These are phyloP conservation scores for Trachelus tabidus DNA, from an alignment of 2,888 invertebrate genomes.

Conservation along the genomic window DNA sequence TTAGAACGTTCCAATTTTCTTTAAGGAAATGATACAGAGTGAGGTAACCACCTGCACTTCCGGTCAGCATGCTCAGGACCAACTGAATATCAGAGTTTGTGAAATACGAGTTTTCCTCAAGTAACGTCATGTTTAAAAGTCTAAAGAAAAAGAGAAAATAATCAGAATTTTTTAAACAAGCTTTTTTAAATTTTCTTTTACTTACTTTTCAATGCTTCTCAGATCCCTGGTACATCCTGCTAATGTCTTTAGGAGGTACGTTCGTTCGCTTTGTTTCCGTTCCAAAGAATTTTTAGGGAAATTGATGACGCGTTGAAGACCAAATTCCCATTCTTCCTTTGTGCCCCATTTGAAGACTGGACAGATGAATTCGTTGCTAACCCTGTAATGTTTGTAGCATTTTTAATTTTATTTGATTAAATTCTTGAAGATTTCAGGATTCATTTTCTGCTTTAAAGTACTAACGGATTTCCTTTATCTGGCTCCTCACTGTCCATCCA, in stretches of 20 bases:
- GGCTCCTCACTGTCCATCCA: slow-evolving; percentile 83
- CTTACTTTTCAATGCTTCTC: slow-evolving; percentile 73
- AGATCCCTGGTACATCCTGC: slow-evolving; percentile 83
- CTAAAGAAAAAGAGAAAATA: slow-evolving; percentile 40
- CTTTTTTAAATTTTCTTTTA: not conserved
- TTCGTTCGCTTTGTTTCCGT: slow-evolving; percentile 79
- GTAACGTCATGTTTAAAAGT: slow-evolving; percentile 75
- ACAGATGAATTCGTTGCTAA: slow-evolving; percentile 81
- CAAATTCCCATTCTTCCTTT: slow-evolving; percentile 84
- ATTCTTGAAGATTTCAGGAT: not conserved
- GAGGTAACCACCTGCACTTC: slow-evolving; percentile 77
- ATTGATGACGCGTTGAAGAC: slow-evolving; percentile 79
- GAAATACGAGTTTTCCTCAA: slow-evolving; percentile 79
- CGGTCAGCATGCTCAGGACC: slow-evolving; percentile 80
- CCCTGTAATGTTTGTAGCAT: slow-evolving; percentile 66
- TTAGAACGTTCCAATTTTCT: slow-evolving; percentile 78
- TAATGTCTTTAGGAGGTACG: slow-evolving; percentile 80
- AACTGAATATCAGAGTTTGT: slow-evolving; percentile 81
- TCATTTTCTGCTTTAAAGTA: slow-evolving; percentile 35
- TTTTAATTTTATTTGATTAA: not conserved
- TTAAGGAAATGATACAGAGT: slow-evolving; percentile 78
- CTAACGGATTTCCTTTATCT: slow-evolving; percentile 85
- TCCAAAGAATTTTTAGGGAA: slow-evolving; percentile 72
- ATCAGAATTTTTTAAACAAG: not conserved
- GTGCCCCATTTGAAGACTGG: slow-evolving; percentile 87